Percentiles rank a stretch among this genome's conserved stretches.
These are phyloP conservation scores for Ophioninae sp. DNA, from an alignment of 2,888 invertebrate genomes.

Conservation along the genomic window DNA sequence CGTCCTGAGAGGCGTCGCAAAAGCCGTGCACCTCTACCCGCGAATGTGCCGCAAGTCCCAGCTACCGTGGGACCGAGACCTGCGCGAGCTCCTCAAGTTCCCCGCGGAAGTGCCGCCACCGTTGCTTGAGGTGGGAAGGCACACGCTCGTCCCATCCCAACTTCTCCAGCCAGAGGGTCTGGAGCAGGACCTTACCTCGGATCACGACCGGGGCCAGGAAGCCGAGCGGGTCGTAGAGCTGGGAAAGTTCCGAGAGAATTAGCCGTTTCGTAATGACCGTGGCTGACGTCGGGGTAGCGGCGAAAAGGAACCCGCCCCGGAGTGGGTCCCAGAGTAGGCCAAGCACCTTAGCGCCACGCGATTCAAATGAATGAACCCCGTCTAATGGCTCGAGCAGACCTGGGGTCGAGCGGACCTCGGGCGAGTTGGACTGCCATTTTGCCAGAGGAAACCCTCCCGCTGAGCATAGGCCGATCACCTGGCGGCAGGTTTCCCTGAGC, in stretches of 20 bases:
- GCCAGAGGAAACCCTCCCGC: constrained; percentile 57
- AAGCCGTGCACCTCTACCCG: constrained; percentile 37
- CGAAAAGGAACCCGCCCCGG: constrained; percentile 42
- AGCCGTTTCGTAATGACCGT: constrained; percentile 19
- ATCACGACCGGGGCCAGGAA: constrained; percentile 65
- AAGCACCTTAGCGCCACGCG: constrained; percentile 41
- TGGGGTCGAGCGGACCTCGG: background rate
- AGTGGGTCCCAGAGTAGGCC: constrained; percentile 55
- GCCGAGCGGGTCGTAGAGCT: constrained; percentile 67
- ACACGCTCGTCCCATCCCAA: constrained; percentile 53
- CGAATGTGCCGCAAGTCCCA: too few relatives aligned
- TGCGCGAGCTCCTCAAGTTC: too few relatives aligned
- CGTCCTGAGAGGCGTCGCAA: background rate
- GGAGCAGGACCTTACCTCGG: constrained; percentile 57
- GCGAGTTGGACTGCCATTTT: constrained; percentile 49
- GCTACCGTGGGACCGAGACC: constrained; percentile 19
- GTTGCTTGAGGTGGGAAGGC: constrained; percentile 32
- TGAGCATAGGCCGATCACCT: background rate
- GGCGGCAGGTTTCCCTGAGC: background rate
- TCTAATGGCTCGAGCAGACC: background rate
- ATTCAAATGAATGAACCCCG: constrained; percentile 27
- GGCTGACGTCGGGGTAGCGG: background rate
- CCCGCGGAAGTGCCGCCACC: too few relatives aligned
- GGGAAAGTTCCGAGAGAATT: constrained; percentile 59
- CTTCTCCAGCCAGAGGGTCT: constrained; percentile 49